Evolutionary conservation across 2,888 invertebrate species (phyloP), one percentile per base, ranked within the genome.

Genomic region (Lutraria lutraria): DNA sequence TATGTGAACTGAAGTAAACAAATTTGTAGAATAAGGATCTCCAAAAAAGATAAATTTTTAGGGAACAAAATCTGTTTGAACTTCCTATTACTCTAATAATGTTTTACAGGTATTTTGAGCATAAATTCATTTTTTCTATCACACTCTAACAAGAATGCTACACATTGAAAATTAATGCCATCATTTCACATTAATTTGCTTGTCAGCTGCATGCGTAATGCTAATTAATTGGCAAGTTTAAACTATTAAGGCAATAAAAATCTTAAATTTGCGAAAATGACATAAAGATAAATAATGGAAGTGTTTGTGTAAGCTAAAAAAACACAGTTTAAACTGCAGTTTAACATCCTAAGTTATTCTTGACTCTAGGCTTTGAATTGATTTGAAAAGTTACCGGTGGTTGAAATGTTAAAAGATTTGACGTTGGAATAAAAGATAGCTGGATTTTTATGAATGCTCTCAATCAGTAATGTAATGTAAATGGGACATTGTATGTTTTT

Each of bases 141-240:
- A 85, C 85, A 29, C 25, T 79, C 85, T 85, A 85, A 85, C 85
- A 53, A 21, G 85, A 85, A 85, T 85, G 85, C 85, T n/a, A 79
- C 56, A 56, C 56, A 85, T 79, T 56, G 1, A 56, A 85, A 16
- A 85, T 29, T 85, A 80, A 80, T 34, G 43, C 80, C 85, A 80
- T 76, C 34, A 31, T 76, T 34, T 34, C 63, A 34, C 76, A 29
- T 31, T 76, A 76, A 34, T 72, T 56, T 76, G 76, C 34, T 76
- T 54, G 81, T 52, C 43, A 15, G 81, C 81, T 81, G 81, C 81
- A 81, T 81, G 81, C 81, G 81, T n/a, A 81, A 16, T 81, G 81
- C 54, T 52, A 34, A 25, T 34, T 52, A 81, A 34, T 53, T 53
- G 43, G 10, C 21, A 81, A 81, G 25, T 25, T 3, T 15, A 52